Evolutionary conservation across 2,888 invertebrate species (phyloP).

Genomic region (Protophormia terraenovae): DNA sequence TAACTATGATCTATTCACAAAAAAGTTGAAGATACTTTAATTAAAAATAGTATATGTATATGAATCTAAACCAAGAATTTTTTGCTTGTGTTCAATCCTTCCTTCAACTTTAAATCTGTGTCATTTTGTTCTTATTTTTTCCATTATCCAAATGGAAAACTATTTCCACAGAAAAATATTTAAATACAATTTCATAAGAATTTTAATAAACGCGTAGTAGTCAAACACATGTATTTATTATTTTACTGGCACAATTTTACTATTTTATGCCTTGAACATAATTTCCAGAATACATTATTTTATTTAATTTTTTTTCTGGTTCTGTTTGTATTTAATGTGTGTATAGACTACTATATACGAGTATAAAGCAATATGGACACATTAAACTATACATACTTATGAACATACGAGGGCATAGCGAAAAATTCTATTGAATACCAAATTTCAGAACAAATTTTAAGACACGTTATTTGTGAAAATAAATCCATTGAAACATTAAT

Average conservation of each 20-base stretch:
- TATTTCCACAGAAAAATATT: constrained; percentile 24
- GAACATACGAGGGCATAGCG: background rate
- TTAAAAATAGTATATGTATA: too few relatives aligned
- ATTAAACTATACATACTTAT: background rate
- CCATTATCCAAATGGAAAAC: constrained; percentile 25
- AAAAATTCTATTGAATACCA: too few relatives aligned
- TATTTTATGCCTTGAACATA: constrained; percentile 40
- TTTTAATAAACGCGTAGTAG: background rate
- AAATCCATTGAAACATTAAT: too few relatives aligned
- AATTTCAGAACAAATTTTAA: background rate
- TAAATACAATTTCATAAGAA: constrained; percentile 25
- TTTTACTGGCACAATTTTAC: constrained; percentile 40
- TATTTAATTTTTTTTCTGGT: constrained; percentile 7
- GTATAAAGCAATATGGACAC: background rate
- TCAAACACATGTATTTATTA: background rate
- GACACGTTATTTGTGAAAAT: too few relatives aligned
- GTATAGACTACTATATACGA: background rate
- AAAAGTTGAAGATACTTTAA: too few relatives aligned
- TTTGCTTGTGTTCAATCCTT: background rate
- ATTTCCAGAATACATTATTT: constrained; percentile 43
- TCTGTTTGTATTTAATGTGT: background rate
- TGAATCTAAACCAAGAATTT: background rate
- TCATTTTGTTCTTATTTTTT: background rate
- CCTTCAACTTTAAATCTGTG: constrained; percentile 36
- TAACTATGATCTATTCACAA: too few relatives aligned